A percentile compares a stretch with the other conserved stretches of the same genome.
These are phyloP conservation scores for Ameiurus melas DNA, from an alignment of 2,113 vertebrate genomes.

Conservation along the genomic window DNA sequence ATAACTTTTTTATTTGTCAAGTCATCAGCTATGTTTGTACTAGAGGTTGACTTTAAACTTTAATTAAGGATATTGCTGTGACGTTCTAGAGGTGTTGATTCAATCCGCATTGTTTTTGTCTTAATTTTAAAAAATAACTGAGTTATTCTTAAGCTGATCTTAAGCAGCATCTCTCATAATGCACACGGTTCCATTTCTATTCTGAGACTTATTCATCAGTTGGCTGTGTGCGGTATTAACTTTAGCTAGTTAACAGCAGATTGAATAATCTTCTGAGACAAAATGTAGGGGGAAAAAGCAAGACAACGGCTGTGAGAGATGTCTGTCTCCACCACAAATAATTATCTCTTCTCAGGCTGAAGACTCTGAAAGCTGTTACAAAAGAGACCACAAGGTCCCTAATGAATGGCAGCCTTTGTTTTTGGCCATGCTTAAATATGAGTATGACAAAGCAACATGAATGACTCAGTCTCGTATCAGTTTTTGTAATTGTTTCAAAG, in stretches of 20 bases:
- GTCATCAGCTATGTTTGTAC: background rate
- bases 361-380: conserved; percentile 48
- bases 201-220: conserved; percentile 5
- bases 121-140: background rate
- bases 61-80: background rate
- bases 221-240: conserved; percentile 32
- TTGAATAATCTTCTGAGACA: conserved; percentile 20
- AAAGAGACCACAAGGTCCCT: conserved; percentile 42
- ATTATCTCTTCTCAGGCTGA: conserved; percentile 42
- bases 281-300: conserved; percentile 25
- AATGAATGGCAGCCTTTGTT: conserved; percentile 51
- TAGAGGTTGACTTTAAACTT: background rate
- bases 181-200: background rate
- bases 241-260: conserved; percentile 40
- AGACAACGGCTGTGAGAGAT: conserved; percentile 39
- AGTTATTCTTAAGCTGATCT: background rate
- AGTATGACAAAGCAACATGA: conserved; percentile 43
- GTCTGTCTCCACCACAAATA: conserved; percentile 48
- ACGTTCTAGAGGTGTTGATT: background rate
- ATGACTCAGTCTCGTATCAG: conserved; percentile 44
- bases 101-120: background rate
- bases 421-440: conserved; percentile 43
- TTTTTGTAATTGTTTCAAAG: conserved; percentile 50
- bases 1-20: conserved; percentile 2
- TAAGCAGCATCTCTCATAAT: background rate